Evolutionary conservation across 2,888 invertebrate species (phyloP), one percentile per base, ranked within the genome.

Genomic region (Cetonia aurata): DNA sequence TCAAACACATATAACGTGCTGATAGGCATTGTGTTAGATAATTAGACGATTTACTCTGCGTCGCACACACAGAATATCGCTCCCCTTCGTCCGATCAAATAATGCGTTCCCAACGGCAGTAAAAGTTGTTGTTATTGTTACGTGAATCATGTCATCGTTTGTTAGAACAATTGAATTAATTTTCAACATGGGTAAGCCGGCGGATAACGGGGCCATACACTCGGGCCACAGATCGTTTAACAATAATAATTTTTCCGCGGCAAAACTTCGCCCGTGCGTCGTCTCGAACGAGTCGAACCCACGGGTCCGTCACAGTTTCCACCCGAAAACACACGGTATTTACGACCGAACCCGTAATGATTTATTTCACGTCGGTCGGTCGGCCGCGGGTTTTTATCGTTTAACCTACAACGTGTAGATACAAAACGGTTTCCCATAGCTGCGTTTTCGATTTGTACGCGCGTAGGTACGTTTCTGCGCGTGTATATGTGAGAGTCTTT

Each of bases 161-260:
- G 83, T 83, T 81, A 70, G 67, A 83, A 84, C 83, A 84, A 84
- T 84, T 83, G 84, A 84, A 84, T 84, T 84, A 84, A 84, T 84
- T 84, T 84, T 83, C 83, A 77, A 84, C 83, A 83, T 83, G 83
- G 83, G 78, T 83, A 82, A 80, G 80, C 80, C 50, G 50, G 50
- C 33, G 62, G 8, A 37, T 3, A 50, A 65, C 69, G 57, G 25
- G 42, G 37, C 10, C 10, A 41, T 42, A 33, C 78, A 25, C 25
- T 25, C n/a, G 78, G 78, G 80, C 75, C 77, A 79, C 74, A 76
- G 75, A 80, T 80, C 81, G 81, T 81, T 81, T 81, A 81, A 78
- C 78, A 75, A 77, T 65, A 50, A 78, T 76, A 76, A 77, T 76
- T 79, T 37, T 44, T 53, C 42, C 25, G 52, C 31, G 15, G 44